Percentiles rank a stretch among this genome's conserved stretches.
Evolutionary conservation across 2,888 invertebrate genomes (phyloP).

Genomic region (Dynastes maya): DNA sequence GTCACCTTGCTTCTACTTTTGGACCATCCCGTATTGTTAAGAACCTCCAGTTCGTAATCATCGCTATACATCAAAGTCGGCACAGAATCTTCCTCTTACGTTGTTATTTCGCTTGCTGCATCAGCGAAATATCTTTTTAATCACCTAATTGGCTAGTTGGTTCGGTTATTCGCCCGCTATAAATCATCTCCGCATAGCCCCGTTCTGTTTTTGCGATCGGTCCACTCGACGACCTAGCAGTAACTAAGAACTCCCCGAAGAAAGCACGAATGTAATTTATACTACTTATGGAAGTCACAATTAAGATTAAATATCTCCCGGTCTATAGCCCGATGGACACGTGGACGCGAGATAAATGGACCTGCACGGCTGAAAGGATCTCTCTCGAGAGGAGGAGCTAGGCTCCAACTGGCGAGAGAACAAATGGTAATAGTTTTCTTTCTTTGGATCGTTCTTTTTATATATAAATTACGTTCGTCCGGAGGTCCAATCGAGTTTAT

Average conservation of each 20-base stretch:
- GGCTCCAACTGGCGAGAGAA: background rate
- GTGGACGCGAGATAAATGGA: slow-evolving; percentile 29
- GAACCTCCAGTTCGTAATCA: too few relatives aligned
- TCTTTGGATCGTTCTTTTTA: slow-evolving; percentile 15
- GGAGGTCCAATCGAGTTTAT: slow-evolving; percentile 10
- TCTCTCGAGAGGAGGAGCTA: background rate
- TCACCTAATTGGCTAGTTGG: too few relatives aligned
- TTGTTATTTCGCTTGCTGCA: too few relatives aligned
- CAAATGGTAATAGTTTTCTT: slow-evolving; percentile 31
- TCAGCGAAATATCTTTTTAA: too few relatives aligned
- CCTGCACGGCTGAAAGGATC: background rate
- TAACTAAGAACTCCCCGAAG: background rate
- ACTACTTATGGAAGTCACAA: slow-evolving; percentile 32
- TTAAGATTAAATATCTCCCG: slow-evolving; percentile 35
- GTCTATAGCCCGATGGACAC: slow-evolving; percentile 13
- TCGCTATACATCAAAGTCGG: too few relatives aligned
- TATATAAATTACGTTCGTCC: slow-evolving; percentile 13
- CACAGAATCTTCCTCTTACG: too few relatives aligned
- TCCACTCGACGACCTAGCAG: background rate
- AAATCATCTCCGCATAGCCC: background rate
- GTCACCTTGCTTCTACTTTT: too few relatives aligned
- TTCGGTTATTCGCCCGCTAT: background rate
- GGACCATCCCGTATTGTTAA: too few relatives aligned
- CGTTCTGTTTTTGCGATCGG: background rate
- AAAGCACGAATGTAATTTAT: slow-evolving; percentile 33